Conservation (phyloP, 2,797 vertebrate species). For the Poeciliopsis turneri region DNA sequence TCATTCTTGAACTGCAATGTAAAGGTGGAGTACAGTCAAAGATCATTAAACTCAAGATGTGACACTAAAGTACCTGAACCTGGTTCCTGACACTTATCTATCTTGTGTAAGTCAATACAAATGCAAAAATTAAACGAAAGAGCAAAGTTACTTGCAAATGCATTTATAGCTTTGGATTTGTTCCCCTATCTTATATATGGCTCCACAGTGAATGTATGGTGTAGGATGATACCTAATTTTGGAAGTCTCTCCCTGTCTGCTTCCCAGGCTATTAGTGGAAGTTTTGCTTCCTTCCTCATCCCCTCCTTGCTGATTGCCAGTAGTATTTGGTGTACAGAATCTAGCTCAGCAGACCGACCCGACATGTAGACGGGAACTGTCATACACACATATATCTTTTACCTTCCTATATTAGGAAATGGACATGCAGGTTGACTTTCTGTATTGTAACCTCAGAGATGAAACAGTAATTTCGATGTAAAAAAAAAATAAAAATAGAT, state of each 20-base stretch:
- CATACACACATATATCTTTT: neutral
- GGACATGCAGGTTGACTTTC: neutral
- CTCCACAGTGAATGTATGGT: neutral
- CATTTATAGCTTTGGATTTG: neutral
- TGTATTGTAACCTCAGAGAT: neutral
- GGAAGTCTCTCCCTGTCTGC: neutral
- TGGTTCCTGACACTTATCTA: neutral
- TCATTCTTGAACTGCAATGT: neutral
- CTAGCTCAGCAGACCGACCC: slow-evolving; percentile 23
- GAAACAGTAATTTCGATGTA: neutral
- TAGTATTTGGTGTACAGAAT: slow-evolving; percentile 29
- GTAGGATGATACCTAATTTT: neutral
- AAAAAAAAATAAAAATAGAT: neutral
- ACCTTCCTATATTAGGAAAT: neutral
- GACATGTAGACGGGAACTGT: neutral
- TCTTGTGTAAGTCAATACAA: neutral
- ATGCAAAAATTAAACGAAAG: neutral
- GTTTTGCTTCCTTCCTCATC: slow-evolving; percentile 11
- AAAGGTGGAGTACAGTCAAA: neutral
- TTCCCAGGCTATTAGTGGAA: neutral
- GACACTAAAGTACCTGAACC: neutral
- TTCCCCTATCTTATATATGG: neutral
- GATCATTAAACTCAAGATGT: neutral
- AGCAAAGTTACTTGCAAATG: neutral
- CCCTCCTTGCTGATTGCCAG: slow-evolving; percentile 15